These are phyloP conservation scores for Synanthedon vespiformis DNA, from an alignment of 2,888 invertebrate species.

Conservation along the genomic window DNA sequence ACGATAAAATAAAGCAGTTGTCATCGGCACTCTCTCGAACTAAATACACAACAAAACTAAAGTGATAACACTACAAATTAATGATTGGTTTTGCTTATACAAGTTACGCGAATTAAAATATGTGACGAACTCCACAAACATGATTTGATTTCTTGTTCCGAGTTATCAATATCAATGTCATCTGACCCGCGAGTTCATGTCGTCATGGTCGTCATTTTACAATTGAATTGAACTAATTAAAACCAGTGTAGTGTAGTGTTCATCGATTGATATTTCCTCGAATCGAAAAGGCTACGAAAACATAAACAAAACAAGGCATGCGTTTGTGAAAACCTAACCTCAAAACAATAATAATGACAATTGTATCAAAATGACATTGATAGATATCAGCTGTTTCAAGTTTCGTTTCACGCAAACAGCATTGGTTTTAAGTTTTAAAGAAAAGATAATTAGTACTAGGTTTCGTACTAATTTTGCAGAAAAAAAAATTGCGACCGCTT, in stretches of 20 bases:
- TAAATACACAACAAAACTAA: not conserved
- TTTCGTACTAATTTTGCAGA: too few species aligned
- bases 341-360: not conserved
- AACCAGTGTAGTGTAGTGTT: not conserved
- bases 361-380: too few species aligned
- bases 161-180: conserved; percentile 33
- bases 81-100: too few species aligned
- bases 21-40: not conserved
- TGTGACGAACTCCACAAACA: too few species aligned
- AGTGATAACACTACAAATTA: not conserved
- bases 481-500: too few species aligned
- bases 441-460: too few species aligned
- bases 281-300: not conserved
- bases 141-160: not conserved
- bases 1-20: not conserved
- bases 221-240: conserved; percentile 17
- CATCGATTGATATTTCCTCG: not conserved
- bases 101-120: too few species aligned
- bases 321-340: not conserved
- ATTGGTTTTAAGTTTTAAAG: too few species aligned
- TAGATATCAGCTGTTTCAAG: not conserved
- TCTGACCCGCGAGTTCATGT: conserved; percentile 36
- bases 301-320: not conserved
- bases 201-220: conserved; percentile 24
- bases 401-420: not conserved